Conservation (phyloP, 1,140 invertebrate species). For the Scaptomyza montana region DNA sequence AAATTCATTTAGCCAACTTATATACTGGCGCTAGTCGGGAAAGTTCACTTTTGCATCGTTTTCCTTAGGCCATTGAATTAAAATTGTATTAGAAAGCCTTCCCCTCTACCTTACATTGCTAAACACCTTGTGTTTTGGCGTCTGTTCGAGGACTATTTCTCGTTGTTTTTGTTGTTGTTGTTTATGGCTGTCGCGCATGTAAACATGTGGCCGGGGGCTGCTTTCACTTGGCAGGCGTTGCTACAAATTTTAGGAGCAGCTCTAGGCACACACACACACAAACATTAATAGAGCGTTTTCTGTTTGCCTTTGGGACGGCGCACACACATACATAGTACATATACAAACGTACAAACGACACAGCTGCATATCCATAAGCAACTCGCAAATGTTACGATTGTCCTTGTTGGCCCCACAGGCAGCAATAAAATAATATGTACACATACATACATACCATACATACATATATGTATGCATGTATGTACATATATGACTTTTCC, state of each 20-base stretch:
- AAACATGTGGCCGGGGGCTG: constrained; percentile 58
- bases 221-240: constrained; percentile 33
- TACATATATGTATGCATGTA: not conserved
- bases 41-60: no score
- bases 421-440: not conserved
- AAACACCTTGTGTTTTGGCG: not conserved
- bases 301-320: not conserved
- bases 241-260: constrained; percentile 23
- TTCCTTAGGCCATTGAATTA: no score
- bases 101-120: not conserved
- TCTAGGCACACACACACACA: constrained; percentile 9
- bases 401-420: not conserved
- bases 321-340: not conserved
- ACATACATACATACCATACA: not conserved
- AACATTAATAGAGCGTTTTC: constrained; percentile 12
- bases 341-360: no score
- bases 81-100: no score
- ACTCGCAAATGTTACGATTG: not conserved
- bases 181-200: constrained; percentile 59
- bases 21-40: no score
- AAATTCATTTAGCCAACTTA: no score
- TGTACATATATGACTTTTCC: not conserved
- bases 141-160: constrained; percentile 3
- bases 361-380: not conserved
- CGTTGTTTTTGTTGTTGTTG: constrained; percentile 53